These are phyloP conservation scores for Chloropsis hardwickii DNA, from an alignment of 2,113 vertebrate genomes.

Conservation along the genomic window DNA sequence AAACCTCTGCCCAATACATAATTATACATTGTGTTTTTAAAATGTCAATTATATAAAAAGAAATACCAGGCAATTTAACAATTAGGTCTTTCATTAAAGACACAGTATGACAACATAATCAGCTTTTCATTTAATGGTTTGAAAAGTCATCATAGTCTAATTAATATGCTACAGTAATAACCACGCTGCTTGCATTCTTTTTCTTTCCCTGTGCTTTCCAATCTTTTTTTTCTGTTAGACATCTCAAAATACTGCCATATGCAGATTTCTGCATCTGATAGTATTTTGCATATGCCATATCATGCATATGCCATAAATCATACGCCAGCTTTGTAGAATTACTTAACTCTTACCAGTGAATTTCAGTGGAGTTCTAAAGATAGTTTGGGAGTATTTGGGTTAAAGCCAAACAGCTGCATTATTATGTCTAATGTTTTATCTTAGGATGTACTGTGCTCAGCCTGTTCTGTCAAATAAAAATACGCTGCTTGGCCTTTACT, in stretches of 20 bases:
- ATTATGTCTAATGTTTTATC: neutral
- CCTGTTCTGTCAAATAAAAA: neutral
- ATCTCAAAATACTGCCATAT: neutral
- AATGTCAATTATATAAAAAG: neutral
- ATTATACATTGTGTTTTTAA: neutral
- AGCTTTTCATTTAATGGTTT: slow-evolving; percentile 13
- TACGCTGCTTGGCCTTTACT: neutral
- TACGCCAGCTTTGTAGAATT: neutral
- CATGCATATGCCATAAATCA: neutral
- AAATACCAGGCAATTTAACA: slow-evolving; percentile 42
- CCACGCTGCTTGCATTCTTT: neutral
- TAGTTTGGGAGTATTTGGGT: neutral
- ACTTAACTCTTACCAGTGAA: neutral
- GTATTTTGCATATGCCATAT: slow-evolving; percentile 1
- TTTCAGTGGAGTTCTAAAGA: neutral
- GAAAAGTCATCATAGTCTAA: slow-evolving; percentile 16
- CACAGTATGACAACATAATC: neutral
- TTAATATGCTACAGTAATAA: neutral
- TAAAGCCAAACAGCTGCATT: neutral
- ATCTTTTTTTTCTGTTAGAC: neutral
- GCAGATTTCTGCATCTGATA: neutral
- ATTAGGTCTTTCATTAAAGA: slow-evolving; percentile 22
- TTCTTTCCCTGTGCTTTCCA: neutral
- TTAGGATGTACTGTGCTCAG: neutral
- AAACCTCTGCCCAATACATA: neutral